Conservation (phyloP, 2,797 vertebrate species). For the Anniella stebbinsi region DNA sequence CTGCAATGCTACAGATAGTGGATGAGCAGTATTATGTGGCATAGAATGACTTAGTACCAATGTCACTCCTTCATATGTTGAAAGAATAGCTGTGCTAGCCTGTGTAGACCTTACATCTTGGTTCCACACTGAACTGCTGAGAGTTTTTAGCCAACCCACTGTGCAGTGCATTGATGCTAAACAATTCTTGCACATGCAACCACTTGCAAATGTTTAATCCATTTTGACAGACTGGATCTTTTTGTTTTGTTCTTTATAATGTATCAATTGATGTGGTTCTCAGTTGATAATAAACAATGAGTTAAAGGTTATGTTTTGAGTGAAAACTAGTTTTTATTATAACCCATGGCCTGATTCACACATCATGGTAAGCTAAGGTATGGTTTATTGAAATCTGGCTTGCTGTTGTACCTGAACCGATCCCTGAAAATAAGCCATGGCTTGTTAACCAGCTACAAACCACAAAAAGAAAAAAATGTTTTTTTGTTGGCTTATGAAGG, state of each 20-base stretch:
- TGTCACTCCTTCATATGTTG: not conserved
- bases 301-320: not conserved
- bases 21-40: not conserved
- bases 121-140: not conserved
- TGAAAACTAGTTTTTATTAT: not conserved
- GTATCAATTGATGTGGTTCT: not conserved
- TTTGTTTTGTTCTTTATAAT: not conserved
- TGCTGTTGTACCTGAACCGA: no score
- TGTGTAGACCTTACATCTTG: not conserved
- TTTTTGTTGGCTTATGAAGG: no score
- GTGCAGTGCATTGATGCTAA: not conserved
- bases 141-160: not conserved
- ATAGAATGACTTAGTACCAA: not conserved
- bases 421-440: no score
- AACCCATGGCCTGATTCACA: not conserved
- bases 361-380: no score
- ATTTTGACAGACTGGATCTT: no score
- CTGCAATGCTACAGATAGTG: not conserved
- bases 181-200: no score
- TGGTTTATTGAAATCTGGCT: no score
- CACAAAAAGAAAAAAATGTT: no score
- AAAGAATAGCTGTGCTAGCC: not conserved
- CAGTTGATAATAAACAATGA: not conserved
- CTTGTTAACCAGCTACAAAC: no score
- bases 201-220: not conserved